These are phyloP conservation scores for Eristalis tenax DNA, from an alignment of 2,888 invertebrate genomes.

Conservation along the genomic window DNA sequence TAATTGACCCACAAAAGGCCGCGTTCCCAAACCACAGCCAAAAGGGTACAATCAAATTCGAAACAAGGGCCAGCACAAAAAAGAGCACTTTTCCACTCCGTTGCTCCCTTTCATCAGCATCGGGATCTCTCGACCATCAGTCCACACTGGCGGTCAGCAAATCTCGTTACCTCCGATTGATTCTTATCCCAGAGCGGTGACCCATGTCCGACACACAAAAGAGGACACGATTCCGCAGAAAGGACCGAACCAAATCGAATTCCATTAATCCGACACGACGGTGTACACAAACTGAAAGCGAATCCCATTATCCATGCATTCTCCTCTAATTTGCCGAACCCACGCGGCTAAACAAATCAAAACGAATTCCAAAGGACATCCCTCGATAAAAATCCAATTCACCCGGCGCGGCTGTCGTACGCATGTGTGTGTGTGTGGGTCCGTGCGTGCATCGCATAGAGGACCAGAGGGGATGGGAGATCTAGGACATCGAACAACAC, in stretches of 20 bases:
- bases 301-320: slow-evolving; percentile 53
- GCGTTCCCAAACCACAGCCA: too few species aligned
- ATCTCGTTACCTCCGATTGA: neutral
- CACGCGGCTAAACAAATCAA: slow-evolving; percentile 46
- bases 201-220: neutral
- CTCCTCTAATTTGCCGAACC: slow-evolving; percentile 42
- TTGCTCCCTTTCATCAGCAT: neutral
- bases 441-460: neutral
- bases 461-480: neutral
- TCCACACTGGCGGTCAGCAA: neutral
- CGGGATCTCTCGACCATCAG: neutral
- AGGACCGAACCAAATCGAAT: slow-evolving; percentile 37
- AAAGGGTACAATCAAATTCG: neutral
- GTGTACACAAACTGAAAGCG: slow-evolving; percentile 14
- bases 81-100: neutral
- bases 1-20: neutral
- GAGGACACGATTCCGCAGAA: slow-evolving; percentile 26
- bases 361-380: neutral
- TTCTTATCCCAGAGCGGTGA: neutral
- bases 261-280: slow-evolving; percentile 30
- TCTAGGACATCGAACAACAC: neutral
- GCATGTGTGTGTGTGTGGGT: neutral
- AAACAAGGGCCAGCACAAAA: neutral
- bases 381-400: neutral
- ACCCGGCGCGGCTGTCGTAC: neutral